A percentile compares a stretch with the other conserved stretches of the same genome.
These are phyloP conservation scores for Smutsia temminckii DNA, from an alignment of 2,797 vertebrate genomes.

Conservation along the genomic window DNA sequence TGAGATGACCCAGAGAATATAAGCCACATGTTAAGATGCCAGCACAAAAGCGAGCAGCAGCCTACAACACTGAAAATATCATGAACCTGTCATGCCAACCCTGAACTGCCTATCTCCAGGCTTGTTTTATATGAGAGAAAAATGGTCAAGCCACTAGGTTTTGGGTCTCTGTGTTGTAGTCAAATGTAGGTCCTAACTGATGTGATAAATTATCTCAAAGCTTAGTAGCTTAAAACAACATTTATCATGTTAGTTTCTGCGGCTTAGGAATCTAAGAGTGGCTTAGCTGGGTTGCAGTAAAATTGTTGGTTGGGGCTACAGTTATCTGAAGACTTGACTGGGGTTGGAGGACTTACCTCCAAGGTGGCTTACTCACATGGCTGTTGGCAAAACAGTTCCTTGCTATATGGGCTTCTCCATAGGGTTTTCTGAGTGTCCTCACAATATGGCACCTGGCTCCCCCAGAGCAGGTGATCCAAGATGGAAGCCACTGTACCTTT, in stretches of 20 bases:
- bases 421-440: neutral
- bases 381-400: neutral
- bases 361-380: neutral
- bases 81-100: neutral
- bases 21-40: neutral
- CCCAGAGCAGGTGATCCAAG: neutral
- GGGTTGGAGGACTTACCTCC: neutral
- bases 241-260: neutral
- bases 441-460: neutral
- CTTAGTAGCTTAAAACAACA: neutral
- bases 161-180: neutral
- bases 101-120: neutral
- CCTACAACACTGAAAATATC: neutral
- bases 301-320: neutral
- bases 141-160: neutral
- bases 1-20: neutral
- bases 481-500: neutral
- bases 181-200: neutral
- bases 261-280: neutral
- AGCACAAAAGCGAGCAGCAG: neutral
- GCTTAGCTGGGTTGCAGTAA: neutral
- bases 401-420: neutral
- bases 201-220: neutral
- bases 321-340: neutral
- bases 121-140: neutral